Evolutionary conservation across 2,797 vertebrate species (phyloP).

Genomic region (Cossypha caffra): DNA sequence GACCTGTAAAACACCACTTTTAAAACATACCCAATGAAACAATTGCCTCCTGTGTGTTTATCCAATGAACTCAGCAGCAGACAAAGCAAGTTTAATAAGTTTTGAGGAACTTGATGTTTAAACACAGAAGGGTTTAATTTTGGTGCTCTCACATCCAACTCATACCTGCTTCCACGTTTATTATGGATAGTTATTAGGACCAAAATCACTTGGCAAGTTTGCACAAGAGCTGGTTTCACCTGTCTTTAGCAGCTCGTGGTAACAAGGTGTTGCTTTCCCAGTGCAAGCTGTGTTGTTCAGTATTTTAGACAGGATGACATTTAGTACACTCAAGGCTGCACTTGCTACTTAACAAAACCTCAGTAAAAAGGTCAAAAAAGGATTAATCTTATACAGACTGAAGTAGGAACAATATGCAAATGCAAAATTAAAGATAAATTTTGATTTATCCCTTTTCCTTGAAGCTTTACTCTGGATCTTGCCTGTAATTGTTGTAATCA

Average conservation of each 20-base stretch:
- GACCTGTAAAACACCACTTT: conserved; percentile 82
- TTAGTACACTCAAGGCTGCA: background rate
- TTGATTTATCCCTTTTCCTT: background rate
- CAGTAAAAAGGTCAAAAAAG: conserved; percentile 24
- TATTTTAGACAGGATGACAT: conserved; percentile 20
- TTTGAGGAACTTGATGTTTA: background rate
- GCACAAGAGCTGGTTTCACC: background rate
- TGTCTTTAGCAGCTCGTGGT: background rate
- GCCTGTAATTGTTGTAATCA: background rate
- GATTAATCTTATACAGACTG: background rate
- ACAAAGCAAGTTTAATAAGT: background rate
- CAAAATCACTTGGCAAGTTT: background rate
- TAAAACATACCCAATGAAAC: background rate
- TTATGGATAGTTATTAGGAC: background rate
- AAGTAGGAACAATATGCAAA: background rate
- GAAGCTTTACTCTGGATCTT: background rate
- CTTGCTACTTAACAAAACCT: background rate
- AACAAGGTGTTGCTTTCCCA: conserved; percentile 20
- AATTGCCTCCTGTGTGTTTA: background rate
- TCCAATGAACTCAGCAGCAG: background rate
- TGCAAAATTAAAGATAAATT: background rate
- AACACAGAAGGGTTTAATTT: background rate
- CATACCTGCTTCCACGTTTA: background rate
- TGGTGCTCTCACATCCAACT: background rate
- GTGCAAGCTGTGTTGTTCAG: background rate